Percentiles rank a stretch among this genome's conserved stretches.
Conservation (phyloP, 2,888 invertebrate genomes). For the Acrobasis suavella region DNA sequence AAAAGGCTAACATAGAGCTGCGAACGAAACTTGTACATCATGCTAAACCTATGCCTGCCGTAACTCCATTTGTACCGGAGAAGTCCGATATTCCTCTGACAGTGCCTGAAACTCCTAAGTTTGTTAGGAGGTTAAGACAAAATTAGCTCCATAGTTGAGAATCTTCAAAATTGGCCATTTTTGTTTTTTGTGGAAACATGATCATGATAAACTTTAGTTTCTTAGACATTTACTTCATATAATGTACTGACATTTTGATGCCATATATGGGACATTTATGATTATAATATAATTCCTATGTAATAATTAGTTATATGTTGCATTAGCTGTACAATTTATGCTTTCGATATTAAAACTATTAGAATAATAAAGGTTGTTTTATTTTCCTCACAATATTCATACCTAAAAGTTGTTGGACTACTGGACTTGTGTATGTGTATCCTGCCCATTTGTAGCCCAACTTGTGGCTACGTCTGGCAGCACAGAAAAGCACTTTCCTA, state of each 20-base stretch:
- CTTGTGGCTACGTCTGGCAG: no score
- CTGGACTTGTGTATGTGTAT: no score
- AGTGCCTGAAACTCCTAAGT: slow-evolving; percentile 84
- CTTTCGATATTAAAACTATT: slow-evolving; percentile 8
- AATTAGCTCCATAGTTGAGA: slow-evolving; percentile 34
- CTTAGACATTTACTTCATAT: slow-evolving; percentile 26
- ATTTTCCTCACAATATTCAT: slow-evolving; percentile 12
- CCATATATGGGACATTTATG: slow-evolving; percentile 23
- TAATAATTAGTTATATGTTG: slow-evolving; percentile 4
- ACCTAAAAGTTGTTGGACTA: no score
- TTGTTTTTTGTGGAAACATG: slow-evolving; percentile 1
- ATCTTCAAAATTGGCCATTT: not conserved
- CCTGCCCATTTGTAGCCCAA: no score
- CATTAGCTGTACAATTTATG: not conserved
- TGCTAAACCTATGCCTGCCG: slow-evolving; percentile 83
- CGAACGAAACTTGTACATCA: slow-evolving; percentile 83
- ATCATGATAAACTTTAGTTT: slow-evolving; percentile 7
- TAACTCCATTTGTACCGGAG: slow-evolving; percentile 73
- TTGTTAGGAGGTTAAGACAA: slow-evolving; percentile 64
- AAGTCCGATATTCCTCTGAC: slow-evolving; percentile 82
- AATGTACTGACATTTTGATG: slow-evolving; percentile 27
- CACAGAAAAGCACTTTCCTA: no score
- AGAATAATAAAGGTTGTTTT: not conserved
- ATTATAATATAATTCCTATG: slow-evolving; percentile 11
- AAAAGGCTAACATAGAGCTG: slow-evolving; percentile 75